A percentile compares a stretch with the other conserved stretches of the same genome.
phyloP scores from a whole-genome alignment of 2,888 invertebrate species.

The Pseudococcus viburni region DNA sequence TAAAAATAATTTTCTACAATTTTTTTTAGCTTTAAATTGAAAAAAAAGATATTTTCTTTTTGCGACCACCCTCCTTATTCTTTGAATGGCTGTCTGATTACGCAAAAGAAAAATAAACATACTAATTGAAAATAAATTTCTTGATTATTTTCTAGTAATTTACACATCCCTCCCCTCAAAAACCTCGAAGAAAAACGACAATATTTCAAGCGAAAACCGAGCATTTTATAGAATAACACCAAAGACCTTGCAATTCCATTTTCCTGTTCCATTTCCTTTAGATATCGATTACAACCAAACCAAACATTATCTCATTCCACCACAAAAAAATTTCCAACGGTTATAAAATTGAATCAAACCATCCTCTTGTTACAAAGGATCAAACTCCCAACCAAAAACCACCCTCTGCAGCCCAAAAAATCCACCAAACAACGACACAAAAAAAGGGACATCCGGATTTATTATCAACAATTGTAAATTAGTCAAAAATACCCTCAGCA shows the following conservation, averaged over 20 bases:
- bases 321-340: background rate
- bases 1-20: too few species aligned
- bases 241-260: background rate
- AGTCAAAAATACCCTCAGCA: conserved; percentile 10
- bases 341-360: background rate
- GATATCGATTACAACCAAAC: background rate
- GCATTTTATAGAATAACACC: background rate
- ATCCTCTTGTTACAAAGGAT: background rate
- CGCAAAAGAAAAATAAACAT: too few species aligned
- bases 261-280: background rate
- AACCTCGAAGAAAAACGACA: too few species aligned
- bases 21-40: too few species aligned
- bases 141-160: too few species aligned
- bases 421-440: background rate
- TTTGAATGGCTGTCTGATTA: too few species aligned
- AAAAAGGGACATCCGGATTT: background rate
- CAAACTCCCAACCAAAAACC: background rate
- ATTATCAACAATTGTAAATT: conserved; percentile 13
- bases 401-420: background rate
- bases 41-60: too few species aligned
- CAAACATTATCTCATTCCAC: background rate
- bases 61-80: too few species aligned
- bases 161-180: too few species aligned
- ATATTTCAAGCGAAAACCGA: background rate
- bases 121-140: too few species aligned